These are phyloP conservation scores for Scolanthus callimorphus DNA, from an alignment of 92 coral and sea anemone genomes.

Conservation along the genomic window DNA sequence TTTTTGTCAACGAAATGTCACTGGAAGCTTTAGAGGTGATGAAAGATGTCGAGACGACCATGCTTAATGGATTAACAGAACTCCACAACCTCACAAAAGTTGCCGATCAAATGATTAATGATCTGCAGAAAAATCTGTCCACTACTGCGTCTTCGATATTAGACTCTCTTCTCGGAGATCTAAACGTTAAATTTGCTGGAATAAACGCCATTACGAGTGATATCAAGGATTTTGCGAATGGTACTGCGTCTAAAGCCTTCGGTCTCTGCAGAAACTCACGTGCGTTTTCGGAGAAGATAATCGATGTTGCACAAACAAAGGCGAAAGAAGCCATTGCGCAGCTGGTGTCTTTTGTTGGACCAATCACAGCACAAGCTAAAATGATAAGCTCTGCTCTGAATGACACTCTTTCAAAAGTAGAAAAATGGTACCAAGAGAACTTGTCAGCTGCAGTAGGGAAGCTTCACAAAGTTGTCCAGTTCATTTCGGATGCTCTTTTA, in stretches of 20 bases:
- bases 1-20: conserved; percentile 45
- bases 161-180: conserved; percentile 30
- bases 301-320: conserved; percentile 56
- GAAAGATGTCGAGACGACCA: conserved; percentile 18
- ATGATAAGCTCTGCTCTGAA: conserved; percentile 39
- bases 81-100: conserved; percentile 20
- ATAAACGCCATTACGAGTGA: conserved; percentile 37
- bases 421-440: conserved; percentile 60
- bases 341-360: conserved; percentile 43
- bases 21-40: conserved; percentile 30
- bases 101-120: conserved; percentile 11
- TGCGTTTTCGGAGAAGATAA: conserved; percentile 50
- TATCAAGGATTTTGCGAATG: conserved; percentile 50
- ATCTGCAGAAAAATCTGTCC: neutral
- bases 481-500: conserved; percentile 47
- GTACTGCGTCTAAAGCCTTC: conserved; percentile 38
- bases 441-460: conserved; percentile 51
- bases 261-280: conserved; percentile 58
- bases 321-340: conserved; percentile 54
- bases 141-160: conserved; percentile 25
- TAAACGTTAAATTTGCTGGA: conserved; percentile 29
- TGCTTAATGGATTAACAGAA: conserved; percentile 21
- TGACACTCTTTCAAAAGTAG: conserved; percentile 39
- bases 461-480: conserved; percentile 46
- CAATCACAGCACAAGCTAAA: conserved; percentile 31